A percentile compares a stretch with the other conserved stretches of the same genome.
phyloP scores from a whole-genome alignment of 2,888 invertebrate species.

The Ophion ventricosus region DNA sequence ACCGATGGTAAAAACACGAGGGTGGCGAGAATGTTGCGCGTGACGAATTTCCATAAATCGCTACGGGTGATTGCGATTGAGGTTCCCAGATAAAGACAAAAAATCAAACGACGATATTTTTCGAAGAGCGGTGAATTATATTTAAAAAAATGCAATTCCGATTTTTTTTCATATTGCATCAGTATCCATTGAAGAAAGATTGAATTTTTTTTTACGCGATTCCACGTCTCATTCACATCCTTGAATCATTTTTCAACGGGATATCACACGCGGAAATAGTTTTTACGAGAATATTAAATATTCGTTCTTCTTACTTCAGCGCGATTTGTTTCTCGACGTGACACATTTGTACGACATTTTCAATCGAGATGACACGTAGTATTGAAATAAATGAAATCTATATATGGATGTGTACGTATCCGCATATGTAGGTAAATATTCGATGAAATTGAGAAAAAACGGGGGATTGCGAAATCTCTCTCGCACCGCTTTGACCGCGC shows the following conservation, averaged over 20 bases:
- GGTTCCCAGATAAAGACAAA: background rate
- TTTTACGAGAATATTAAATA: background rate
- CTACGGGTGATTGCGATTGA: no score
- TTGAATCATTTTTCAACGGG: background rate
- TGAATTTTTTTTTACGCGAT: background rate
- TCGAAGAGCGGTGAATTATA: background rate
- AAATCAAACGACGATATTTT: background rate
- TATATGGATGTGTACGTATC: background rate
- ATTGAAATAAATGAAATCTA: background rate
- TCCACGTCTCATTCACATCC: slow-evolving; percentile 16
- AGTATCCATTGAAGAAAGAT: background rate
- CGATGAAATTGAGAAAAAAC: background rate
- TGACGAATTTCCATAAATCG: slow-evolving; percentile 26
- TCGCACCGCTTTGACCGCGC: slow-evolving; percentile 70
- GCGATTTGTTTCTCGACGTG: slow-evolving; percentile 40
- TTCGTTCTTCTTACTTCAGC: slow-evolving; percentile 43
- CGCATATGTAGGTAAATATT: background rate
- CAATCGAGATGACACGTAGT: background rate
- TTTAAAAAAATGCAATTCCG: background rate
- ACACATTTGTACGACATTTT: slow-evolving; percentile 41
- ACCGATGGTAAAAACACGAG: slow-evolving; percentile 18
- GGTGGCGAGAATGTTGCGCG: background rate
- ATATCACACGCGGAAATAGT: slow-evolving; percentile 25
- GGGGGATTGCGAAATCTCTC: slow-evolving; percentile 33
- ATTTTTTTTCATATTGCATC: background rate